Percentiles rank a stretch among this genome's conserved stretches.
These are phyloP conservation scores for Cataglyphis hispanica DNA, from an alignment of 1,140 invertebrate genomes.

Conservation along the genomic window DNA sequence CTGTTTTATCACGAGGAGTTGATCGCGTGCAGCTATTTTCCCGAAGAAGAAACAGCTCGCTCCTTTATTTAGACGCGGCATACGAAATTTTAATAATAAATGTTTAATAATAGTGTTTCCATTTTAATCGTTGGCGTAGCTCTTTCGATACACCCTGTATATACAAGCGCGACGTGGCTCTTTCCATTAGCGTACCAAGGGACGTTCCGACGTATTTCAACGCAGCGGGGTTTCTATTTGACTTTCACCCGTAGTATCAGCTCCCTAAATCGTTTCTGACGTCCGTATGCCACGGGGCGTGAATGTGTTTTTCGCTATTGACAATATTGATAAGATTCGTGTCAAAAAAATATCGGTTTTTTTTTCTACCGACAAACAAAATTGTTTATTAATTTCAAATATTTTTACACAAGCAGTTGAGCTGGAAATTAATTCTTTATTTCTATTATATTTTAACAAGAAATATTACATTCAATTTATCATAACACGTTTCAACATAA, in stretches of 20 bases:
- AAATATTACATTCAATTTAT: not conserved
- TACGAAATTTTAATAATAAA: conserved; percentile 39
- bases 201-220: conserved; percentile 74
- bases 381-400: conserved; percentile 47
- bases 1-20: not conserved
- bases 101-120: conserved; percentile 10
- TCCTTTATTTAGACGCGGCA: conserved; percentile 9
- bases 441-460: not conserved
- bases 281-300: conserved; percentile 74
- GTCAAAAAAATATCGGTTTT: not conserved
- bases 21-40: conserved; percentile 24
- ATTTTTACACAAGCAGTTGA: not conserved
- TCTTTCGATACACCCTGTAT: conserved; percentile 44
- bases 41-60: not conserved
- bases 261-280: conserved; percentile 74
- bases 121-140: not conserved
- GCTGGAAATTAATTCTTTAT: conserved; percentile 6
- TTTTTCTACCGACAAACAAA: conserved; percentile 1
- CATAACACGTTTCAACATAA: not conserved
- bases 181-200: conserved; percentile 69
- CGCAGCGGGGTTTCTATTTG: conserved; percentile 76
- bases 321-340: conserved; percentile 59
- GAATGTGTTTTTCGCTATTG: conserved; percentile 61
- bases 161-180: conserved; percentile 38
- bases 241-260: conserved; percentile 71